Conservation (phyloP, 2,888 invertebrate species). For the Aphidius colemani region DNA sequence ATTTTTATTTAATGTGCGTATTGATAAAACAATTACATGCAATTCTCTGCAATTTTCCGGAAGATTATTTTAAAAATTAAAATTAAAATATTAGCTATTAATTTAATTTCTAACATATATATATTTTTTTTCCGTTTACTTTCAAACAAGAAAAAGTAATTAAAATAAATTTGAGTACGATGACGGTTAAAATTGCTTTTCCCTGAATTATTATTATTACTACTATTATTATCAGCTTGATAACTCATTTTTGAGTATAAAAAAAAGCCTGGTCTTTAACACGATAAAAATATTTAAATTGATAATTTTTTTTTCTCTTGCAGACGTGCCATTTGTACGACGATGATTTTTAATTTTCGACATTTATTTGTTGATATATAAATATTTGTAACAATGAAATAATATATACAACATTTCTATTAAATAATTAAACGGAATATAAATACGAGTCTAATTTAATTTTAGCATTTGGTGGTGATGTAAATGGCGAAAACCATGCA, state of each 20-base stretch:
- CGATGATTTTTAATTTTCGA: too few relatives aligned
- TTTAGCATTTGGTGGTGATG: slow-evolving; percentile 77
- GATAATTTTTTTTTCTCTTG: slow-evolving; percentile 14
- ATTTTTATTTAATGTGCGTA: slow-evolving; percentile 5
- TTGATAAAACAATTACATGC: not conserved
- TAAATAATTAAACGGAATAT: slow-evolving; percentile 74
- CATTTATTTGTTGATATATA: slow-evolving; percentile 1
- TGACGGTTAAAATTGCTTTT: too few relatives aligned
- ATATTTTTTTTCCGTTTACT: too few relatives aligned
- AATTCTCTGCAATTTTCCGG: slow-evolving; percentile 1
- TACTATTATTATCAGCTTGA: not conserved
- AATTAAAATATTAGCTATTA: too few relatives aligned
- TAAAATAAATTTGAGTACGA: too few relatives aligned
- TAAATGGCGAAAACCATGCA: slow-evolving; percentile 94
- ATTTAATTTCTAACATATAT: too few relatives aligned
- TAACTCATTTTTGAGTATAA: not conserved
- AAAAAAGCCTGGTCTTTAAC: not conserved
- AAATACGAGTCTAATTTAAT: slow-evolving; percentile 79
- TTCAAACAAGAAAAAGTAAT: too few relatives aligned
- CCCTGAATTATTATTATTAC: not conserved
- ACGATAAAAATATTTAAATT: not conserved
- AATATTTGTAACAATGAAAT: slow-evolving; percentile 9
- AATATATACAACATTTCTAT: not conserved
- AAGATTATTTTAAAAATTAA: slow-evolving; percentile 4
- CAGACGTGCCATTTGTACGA: slow-evolving; percentile 5